Conservation (phyloP, 2,113 vertebrate genomes). For the Psittacus erithacus region DNA sequence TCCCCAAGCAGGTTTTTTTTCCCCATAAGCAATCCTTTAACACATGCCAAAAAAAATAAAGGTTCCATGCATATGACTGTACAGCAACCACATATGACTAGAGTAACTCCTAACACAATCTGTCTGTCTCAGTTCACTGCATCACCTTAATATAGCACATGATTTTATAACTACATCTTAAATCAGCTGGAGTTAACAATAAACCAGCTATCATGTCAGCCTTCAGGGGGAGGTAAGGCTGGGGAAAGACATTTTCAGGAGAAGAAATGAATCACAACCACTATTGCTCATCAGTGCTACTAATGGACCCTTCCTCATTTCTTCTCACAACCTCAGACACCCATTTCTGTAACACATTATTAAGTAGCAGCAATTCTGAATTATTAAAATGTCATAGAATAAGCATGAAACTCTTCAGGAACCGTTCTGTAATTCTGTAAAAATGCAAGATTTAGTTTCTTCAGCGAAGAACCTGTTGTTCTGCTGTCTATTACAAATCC, state of each 20-base stretch:
- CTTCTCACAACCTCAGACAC: slow-evolving; percentile 6
- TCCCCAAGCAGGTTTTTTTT: background rate
- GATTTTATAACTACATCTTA: background rate
- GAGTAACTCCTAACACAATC: background rate
- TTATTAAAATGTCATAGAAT: background rate
- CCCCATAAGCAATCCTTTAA: background rate
- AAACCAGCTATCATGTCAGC: background rate
- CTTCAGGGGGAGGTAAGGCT: background rate
- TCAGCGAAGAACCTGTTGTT: background rate
- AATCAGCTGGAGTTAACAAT: background rate
- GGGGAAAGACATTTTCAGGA: background rate
- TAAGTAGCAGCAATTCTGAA: background rate
- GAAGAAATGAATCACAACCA: background rate
- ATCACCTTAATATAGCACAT: background rate
- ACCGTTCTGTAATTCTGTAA: background rate
- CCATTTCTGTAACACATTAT: background rate
- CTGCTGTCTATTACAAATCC: background rate
- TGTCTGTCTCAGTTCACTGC: background rate
- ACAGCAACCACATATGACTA: background rate
- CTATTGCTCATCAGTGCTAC: background rate
- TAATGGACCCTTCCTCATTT: slow-evolving; percentile 57
- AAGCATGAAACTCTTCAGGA: slow-evolving; percentile 23
- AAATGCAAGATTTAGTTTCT: slow-evolving; percentile 17
- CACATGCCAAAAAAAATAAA: background rate
- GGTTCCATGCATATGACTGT: background rate